Evolutionary conservation across 2,888 invertebrate species (phyloP), one percentile per base, ranked within the genome.

Genomic region (Drosophila nigricruria): DNA sequence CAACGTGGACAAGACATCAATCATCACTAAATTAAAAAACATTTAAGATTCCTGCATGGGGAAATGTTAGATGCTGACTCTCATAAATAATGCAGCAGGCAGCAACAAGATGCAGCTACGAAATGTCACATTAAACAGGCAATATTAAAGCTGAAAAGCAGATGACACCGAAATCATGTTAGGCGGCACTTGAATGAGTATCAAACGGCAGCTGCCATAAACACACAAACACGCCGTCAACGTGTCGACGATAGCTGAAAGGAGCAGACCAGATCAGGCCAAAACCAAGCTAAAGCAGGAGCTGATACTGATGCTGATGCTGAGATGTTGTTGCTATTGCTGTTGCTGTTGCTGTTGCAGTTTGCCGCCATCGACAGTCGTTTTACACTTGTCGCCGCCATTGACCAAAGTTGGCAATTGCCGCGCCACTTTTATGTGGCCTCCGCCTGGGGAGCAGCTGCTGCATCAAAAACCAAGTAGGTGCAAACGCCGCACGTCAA

Each of bases 81-180:
- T 85, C 84, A 85, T 85, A 85, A 85, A 85, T 85, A 85, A 85
- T 85, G 86, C 88, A 85, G 45, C 34, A 83, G 79, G 70, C 82
- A 83, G 49, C 38, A 79, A 70, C 74, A 62, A 71, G 58, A 73
- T 73, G 61, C 70, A 73, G 80, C 79, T 63, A 78, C 79, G 66
- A 86, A 82, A 88, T 86, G 88, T 87, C 86, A 89, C 87, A 88
- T 89, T 89, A 89, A 89, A 88, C 84, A 74, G 77, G 73, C 82
- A 71, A 88, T 85, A 89, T 88, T 88, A 76, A 88, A 91, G 89
- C 85, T 90, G 91, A 91, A 90, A 87, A 87, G 91, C 88, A 88
- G 90, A 87, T 90, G 91, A 91, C 91, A 91, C 88, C 89, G 82
- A 91, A 87, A 90, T 91, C 91, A 91, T 91, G 91, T 91, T 90